Evolutionary conservation across 92 coral and sea anemone species (phyloP), one percentile per base, ranked within the genome.

Genomic region (Isaurus tuberculatus): DNA sequence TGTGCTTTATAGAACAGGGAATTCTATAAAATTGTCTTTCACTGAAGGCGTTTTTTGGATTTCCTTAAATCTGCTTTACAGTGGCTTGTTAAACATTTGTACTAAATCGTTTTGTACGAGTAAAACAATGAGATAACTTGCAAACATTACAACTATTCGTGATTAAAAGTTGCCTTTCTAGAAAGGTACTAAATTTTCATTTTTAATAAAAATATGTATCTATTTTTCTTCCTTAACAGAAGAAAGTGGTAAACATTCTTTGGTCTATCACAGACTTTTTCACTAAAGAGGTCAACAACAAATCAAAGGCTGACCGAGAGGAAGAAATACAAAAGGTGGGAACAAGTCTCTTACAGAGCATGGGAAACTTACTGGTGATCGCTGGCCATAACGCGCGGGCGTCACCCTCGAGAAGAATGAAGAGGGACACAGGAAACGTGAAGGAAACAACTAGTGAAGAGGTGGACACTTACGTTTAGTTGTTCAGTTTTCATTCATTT

Each of bases 281-380:
- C 65, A 73, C 84, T 10, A 61, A 79, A 19, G 84, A 82, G 30
- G 88, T 87, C 3, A 75, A 44, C 7, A 89, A 88, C 79, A 86
- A 84, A 72, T 83, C 91, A 6, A 75, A 57, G 16, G 65, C 70
- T 44, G 86, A 69, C 40, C 65, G 83, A 10, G 86, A 89, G 40
- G 92, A 87, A 71, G 63, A 55, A 25, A 75, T 89, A 49, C 91
- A 87, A 19, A 51, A 57, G 14, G 92, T 80, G 25, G 97, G 97
- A 15, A 73, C 93, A n/a, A 78, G 94, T 49, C 43, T 93, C 20
- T 90, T 93, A 58, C 90, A 84, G 42, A 92, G 94, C 43, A 83
- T 93, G 85, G 94, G 94, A 2, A 91, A 91, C 84, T 16, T 93
- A 79, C 65, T 93, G 32, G 88, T 79, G 37, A 91, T 93, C 43